These are phyloP conservation scores for Enteromius viviparus DNA, from an alignment of 2,797 vertebrate genomes.

Conservation along the genomic window DNA sequence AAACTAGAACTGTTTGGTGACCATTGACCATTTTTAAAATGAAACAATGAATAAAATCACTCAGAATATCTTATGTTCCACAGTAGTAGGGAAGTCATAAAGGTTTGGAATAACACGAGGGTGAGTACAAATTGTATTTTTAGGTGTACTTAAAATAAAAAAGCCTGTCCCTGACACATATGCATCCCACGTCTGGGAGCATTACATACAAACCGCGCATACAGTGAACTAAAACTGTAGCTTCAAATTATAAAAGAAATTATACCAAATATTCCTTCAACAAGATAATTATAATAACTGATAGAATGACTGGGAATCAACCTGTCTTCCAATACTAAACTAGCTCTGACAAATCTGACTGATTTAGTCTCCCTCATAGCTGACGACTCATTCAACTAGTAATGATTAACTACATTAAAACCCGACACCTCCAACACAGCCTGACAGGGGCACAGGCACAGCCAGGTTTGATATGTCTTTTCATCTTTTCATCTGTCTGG, in stretches of 20 bases:
- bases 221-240: background rate
- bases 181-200: background rate
- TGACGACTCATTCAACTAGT: conserved; percentile 37
- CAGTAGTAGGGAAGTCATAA: background rate
- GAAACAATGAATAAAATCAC: background rate
- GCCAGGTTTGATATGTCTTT: conserved; percentile 36
- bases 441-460: conserved; percentile 2
- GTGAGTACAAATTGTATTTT: background rate
- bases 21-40: background rate
- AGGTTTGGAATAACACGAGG: background rate
- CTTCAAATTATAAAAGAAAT: background rate
- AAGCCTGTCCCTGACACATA: background rate
- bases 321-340: conserved; percentile 34
- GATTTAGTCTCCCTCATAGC: conserved; percentile 42
- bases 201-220: background rate
- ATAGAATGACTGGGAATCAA: conserved; percentile 41
- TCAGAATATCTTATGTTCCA: background rate
- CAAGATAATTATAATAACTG: background rate
- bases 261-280: background rate
- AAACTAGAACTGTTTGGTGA: background rate
- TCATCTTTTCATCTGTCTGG: conserved; percentile 27
- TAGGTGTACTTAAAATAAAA: background rate
- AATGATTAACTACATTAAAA: conserved; percentile 38
- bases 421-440: conserved; percentile 32
- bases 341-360: conserved; percentile 31